Conservation (phyloP, 2,113 vertebrate species). For the Paradisaea rubra region DNA sequence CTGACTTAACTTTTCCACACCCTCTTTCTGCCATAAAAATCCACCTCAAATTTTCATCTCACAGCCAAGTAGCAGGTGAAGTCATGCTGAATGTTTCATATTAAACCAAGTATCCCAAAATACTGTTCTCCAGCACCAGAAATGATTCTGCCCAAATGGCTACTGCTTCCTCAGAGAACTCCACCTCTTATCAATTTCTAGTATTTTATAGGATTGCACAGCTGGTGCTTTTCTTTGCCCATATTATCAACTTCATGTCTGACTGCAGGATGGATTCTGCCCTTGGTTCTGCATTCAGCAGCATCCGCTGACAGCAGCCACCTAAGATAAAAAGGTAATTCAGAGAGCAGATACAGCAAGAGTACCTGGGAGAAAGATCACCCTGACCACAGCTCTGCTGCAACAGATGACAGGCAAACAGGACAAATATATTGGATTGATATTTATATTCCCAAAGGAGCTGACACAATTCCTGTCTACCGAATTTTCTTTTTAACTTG, state of each 20-base stretch:
- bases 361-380: not conserved
- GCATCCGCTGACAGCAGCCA: not conserved
- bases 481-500: not conserved
- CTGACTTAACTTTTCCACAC: conserved; percentile 20
- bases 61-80: not conserved
- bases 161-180: not conserved
- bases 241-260: not conserved
- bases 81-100: not conserved
- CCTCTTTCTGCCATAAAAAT: conserved; percentile 28
- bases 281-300: not conserved
- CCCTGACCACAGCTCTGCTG: not conserved
- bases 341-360: not conserved
- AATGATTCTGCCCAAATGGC: not conserved
- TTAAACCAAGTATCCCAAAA: not conserved
- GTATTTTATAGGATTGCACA: not conserved
- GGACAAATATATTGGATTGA: not conserved
- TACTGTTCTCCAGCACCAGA: not conserved
- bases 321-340: not conserved
- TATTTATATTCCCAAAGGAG: not conserved
- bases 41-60: not conserved
- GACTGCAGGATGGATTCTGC: conserved; percentile 1
- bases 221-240: not conserved
- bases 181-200: not conserved
- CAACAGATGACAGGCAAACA: not conserved
- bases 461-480: not conserved